A percentile compares a stretch with the other conserved stretches of the same genome.
Evolutionary conservation across 2,888 invertebrate genomes (phyloP).

Genomic region (Agrenia bidenticulata): DNA sequence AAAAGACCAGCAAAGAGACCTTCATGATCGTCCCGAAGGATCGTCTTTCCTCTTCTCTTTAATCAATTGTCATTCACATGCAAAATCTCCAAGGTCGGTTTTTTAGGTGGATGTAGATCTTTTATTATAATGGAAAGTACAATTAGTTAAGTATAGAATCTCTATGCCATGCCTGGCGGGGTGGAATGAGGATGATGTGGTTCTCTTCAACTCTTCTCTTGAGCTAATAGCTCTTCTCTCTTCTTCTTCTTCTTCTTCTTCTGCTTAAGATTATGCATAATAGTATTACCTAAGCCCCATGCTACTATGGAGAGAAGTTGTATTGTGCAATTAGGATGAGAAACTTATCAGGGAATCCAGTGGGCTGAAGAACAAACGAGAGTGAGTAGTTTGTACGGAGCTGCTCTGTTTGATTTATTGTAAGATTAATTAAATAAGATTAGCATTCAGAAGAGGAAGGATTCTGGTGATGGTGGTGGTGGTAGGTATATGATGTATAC

Average conservation of each 20-base stretch:
- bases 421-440: constrained; percentile 24
- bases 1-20: not conserved
- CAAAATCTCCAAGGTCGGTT: constrained; percentile 5
- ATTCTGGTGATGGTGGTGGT: not conserved
- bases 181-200: too few species aligned
- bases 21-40: not conserved
- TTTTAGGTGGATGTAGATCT: too few species aligned
- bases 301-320: too few species aligned
- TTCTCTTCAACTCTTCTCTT: too few species aligned
- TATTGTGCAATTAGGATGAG: constrained; percentile 5
- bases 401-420: constrained; percentile 21
- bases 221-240: too few species aligned
- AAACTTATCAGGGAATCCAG: constrained; percentile 19
- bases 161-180: too few species aligned
- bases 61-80: constrained; percentile 13
- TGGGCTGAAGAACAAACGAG: not conserved
- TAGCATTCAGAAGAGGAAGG: constrained; percentile 17
- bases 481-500: not conserved
- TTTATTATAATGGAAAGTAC: too few species aligned
- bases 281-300: too few species aligned
- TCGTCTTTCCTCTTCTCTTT: constrained; percentile 14
- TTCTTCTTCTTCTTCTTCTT: too few species aligned
- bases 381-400: constrained; percentile 6
- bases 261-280: too few species aligned
- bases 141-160: too few species aligned